phyloP scores from a whole-genome alignment of 2,888 invertebrate genomes.

The Rhagium mordax region DNA sequence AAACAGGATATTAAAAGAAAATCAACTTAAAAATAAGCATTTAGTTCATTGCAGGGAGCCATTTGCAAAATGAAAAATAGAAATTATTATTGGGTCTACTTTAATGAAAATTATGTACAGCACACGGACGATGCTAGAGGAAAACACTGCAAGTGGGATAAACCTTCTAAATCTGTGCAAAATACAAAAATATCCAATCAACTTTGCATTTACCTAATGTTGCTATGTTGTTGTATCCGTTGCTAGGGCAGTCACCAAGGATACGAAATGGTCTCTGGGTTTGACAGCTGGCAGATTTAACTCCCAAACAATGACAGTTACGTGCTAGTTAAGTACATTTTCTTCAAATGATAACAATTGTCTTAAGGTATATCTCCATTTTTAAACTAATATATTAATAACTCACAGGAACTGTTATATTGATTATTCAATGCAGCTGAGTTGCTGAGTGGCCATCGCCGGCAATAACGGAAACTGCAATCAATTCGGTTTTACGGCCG shows the following conservation, averaged over 20 bases:
- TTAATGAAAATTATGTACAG: slow-evolving; percentile 14
- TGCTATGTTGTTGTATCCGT: slow-evolving; percentile 72
- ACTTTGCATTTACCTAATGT: slow-evolving; percentile 68
- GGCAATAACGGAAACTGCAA: slow-evolving; percentile 53
- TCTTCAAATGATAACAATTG: slow-evolving; percentile 41
- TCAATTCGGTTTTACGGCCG: slow-evolving; percentile 38
- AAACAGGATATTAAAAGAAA: slow-evolving; percentile 30
- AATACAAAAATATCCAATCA: slow-evolving; percentile 44
- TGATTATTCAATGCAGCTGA: slow-evolving; percentile 52
- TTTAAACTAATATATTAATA: slow-evolving; percentile 53
- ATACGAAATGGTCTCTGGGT: slow-evolving; percentile 68
- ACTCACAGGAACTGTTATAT: slow-evolving; percentile 52
- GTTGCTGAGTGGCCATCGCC: slow-evolving; percentile 44
- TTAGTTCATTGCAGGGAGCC: slow-evolving; percentile 56
- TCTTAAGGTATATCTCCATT: slow-evolving; percentile 50
- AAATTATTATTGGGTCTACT: slow-evolving; percentile 39
- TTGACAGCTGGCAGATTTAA: slow-evolving; percentile 66
- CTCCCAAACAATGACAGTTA: slow-evolving; percentile 26
- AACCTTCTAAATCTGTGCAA: slow-evolving; percentile 43
- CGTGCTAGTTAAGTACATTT: slow-evolving; percentile 20
- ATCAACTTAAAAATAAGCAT: slow-evolving; percentile 35
- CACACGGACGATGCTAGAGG: not conserved
- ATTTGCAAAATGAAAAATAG: slow-evolving; percentile 62
- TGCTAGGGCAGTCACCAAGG: slow-evolving; percentile 71
- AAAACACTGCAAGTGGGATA: slow-evolving; percentile 15